Conservation (phyloP, 2,113 vertebrate species). For the Salvator merianae region DNA sequence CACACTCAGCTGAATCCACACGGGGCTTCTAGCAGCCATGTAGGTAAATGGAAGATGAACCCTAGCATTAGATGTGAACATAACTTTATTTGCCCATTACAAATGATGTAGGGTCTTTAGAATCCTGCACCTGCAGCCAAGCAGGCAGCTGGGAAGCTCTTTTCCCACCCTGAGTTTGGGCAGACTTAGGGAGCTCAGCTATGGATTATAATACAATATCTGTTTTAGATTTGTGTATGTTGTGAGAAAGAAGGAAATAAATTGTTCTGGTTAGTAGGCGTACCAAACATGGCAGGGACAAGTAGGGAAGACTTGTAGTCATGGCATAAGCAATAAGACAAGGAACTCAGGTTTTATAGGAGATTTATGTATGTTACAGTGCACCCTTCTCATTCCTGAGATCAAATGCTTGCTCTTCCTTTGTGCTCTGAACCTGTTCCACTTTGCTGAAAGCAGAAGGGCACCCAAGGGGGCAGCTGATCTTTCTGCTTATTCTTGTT, state of each 20-base stretch:
- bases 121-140: conserved; percentile 79
- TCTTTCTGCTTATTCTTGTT: no score
- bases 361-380: not conserved
- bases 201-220: not conserved
- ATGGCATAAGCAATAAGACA: not conserved
- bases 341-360: not conserved
- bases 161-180: conserved; percentile 66
- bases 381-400: not conserved
- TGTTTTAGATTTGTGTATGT: no score
- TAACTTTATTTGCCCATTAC: conserved; percentile 74
- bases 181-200: conserved; percentile 58
- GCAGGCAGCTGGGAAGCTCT: conserved; percentile 71
- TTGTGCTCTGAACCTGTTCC: not conserved
- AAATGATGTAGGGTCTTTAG: conserved; percentile 76
- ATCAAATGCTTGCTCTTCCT: not conserved
- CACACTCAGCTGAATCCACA: conserved; percentile 37
- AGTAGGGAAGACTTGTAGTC: no score
- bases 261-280: conserved; percentile 64
- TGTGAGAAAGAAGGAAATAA: conserved; percentile 30
- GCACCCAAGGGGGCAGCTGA: no score
- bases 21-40: conserved; percentile 51
- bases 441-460: not conserved
- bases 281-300: conserved; percentile 12
- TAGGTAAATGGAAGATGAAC: conserved; percentile 72
- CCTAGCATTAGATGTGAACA: conserved; percentile 57